Evolutionary conservation across 2,888 invertebrate species (phyloP).

Genomic region (Hyalella azteca): DNA sequence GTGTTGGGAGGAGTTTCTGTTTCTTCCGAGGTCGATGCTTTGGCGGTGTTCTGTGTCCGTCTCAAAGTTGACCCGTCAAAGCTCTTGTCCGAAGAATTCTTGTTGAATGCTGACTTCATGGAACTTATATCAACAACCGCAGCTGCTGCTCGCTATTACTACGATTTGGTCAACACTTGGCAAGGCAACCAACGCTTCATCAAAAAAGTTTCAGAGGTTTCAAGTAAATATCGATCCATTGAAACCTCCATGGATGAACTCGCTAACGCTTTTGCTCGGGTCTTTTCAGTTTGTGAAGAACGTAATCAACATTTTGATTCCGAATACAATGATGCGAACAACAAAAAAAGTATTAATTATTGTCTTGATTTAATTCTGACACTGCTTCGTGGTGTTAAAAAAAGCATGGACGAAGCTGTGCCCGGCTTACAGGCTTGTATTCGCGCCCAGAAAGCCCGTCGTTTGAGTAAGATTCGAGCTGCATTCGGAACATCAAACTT

Average conservation of each 20-base stretch:
- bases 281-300: background rate
- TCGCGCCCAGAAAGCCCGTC: conserved; percentile 14
- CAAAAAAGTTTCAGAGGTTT: conserved; percentile 16
- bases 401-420: conserved; percentile 20
- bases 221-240: background rate
- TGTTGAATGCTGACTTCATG: conserved; percentile 17
- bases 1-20: background rate
- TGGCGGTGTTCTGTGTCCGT: conserved; percentile 9
- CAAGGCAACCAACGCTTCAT: conserved; percentile 22
- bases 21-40: conserved; percentile 9
- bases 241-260: conserved; percentile 25
- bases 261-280: background rate
- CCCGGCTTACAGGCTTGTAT: conserved; percentile 19
- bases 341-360: conserved; percentile 9
- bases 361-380: too few relatives aligned
- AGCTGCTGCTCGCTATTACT: conserved; percentile 23
- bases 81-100: conserved; percentile 3
- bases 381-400: background rate
- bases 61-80: conserved; percentile 21
- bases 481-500: too few relatives aligned
- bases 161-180: conserved; percentile 20
- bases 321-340: background rate
- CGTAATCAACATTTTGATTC: background rate
- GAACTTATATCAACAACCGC: conserved; percentile 15
- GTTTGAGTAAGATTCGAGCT: conserved; percentile 15